Evolutionary conservation across 2,113 vertebrate species (phyloP).

Genomic region (Protobothrops mucrosquamatus): DNA sequence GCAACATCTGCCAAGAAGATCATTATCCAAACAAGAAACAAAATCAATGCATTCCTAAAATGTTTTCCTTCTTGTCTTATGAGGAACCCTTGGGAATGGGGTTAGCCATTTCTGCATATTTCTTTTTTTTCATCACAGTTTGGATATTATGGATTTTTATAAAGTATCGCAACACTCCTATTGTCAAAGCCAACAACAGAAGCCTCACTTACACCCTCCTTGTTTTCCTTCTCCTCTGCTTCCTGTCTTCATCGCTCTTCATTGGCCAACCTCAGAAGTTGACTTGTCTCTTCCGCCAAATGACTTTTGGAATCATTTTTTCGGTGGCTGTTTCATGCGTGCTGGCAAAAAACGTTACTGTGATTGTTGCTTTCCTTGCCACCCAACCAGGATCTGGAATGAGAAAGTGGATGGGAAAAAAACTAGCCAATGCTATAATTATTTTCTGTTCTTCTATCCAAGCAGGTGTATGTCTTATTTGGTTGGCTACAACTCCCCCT

Average conservation of each 20-base stretch:
- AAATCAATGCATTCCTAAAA: not conserved
- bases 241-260: not conserved
- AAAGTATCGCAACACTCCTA: not conserved
- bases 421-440: not conserved
- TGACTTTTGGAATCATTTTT: not conserved
- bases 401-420: slow-evolving; percentile 14
- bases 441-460: not conserved
- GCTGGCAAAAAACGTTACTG: slow-evolving; percentile 1
- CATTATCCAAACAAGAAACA: slow-evolving; percentile 4
- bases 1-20: not conserved
- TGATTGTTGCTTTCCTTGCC: slow-evolving; percentile 12
- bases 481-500: not conserved
- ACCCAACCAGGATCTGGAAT: slow-evolving; percentile 4
- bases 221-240: not conserved
- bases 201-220: slow-evolving; percentile 5
- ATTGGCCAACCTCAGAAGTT: not conserved
- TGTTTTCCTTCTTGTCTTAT: not conserved
- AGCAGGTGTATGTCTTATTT: not conserved
- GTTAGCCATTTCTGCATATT: not conserved
- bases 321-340: slow-evolving; percentile 6
- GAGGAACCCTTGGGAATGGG: not conserved
- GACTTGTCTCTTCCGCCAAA: slow-evolving; percentile 5
- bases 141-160: not conserved
- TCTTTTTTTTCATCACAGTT: not conserved
- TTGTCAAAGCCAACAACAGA: slow-evolving; percentile 9